Evolutionary conservation across 2,113 vertebrate species (phyloP).

Genomic region (Prochilodus magdalenae): DNA sequence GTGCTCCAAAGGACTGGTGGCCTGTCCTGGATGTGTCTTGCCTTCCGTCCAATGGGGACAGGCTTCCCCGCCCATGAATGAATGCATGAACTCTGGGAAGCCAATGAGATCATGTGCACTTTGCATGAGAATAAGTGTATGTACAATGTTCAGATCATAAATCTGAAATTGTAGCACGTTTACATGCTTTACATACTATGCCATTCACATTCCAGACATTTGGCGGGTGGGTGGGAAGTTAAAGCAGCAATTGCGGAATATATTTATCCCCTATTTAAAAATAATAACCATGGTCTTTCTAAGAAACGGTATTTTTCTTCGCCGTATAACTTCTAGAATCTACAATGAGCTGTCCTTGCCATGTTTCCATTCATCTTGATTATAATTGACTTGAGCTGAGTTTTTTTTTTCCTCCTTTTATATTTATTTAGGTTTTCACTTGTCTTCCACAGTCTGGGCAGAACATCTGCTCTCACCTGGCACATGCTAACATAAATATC

Average conservation of each 20-base stretch:
- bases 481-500: slow-evolving; percentile 45
- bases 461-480: slow-evolving; percentile 55
- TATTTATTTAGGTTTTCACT: slow-evolving; percentile 46
- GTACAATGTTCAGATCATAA: too few species aligned
- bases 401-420: slow-evolving; percentile 29
- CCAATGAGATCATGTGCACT: too few species aligned
- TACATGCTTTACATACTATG: too few species aligned
- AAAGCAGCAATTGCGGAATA: neutral
- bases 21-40: too few species aligned
- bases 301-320: neutral
- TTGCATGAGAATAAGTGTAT: too few species aligned
- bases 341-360: neutral
- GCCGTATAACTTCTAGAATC: neutral
- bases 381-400: slow-evolving; percentile 39
- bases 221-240: neutral
- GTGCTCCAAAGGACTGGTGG: too few species aligned
- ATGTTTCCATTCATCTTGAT: slow-evolving; percentile 33
- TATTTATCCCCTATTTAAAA: neutral
- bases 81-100: too few species aligned
- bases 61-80: too few species aligned
- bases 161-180: too few species aligned
- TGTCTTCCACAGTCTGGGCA: slow-evolving; percentile 39
- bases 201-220: neutral
- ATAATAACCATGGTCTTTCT: neutral
- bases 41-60: too few species aligned